Conservation (phyloP, 2,888 invertebrate species). For the Plebejus argus region DNA sequence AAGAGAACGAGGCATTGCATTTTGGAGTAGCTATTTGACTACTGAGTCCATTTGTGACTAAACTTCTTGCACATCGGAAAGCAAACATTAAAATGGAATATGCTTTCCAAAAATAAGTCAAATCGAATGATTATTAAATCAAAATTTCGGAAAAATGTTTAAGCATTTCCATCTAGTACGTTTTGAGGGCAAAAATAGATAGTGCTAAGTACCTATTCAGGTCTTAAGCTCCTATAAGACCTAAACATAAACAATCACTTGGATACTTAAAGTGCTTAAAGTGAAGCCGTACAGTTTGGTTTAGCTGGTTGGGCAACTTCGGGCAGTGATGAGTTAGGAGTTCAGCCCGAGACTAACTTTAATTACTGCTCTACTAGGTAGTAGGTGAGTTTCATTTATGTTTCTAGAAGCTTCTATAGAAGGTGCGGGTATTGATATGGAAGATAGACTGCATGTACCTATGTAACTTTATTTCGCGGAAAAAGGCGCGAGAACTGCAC, state of each 20-base stretch:
- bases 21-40: too few species aligned
- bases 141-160: too few species aligned
- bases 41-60: too few species aligned
- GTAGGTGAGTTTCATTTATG: conserved; percentile 18
- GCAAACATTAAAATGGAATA: too few species aligned
- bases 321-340: not conserved
- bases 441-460: not conserved
- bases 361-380: conserved; percentile 3
- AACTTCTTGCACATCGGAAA: too few species aligned
- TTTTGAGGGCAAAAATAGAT: not conserved
- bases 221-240: not conserved
- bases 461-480: too few species aligned
- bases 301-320: not conserved
- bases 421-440: not conserved
- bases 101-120: too few species aligned
- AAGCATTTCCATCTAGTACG: too few species aligned
- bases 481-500: too few species aligned
- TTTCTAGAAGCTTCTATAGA: conserved; percentile 5
- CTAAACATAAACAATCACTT: conserved; percentile 7
- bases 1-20: too few species aligned
- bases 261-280: conserved; percentile 16
- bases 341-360: conserved; percentile 15
- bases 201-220: not conserved
- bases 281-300: not conserved
- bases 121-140: too few species aligned